Evolutionary conservation across 2,113 vertebrate species (phyloP).

Genomic region (Cinclus mexicanus): DNA sequence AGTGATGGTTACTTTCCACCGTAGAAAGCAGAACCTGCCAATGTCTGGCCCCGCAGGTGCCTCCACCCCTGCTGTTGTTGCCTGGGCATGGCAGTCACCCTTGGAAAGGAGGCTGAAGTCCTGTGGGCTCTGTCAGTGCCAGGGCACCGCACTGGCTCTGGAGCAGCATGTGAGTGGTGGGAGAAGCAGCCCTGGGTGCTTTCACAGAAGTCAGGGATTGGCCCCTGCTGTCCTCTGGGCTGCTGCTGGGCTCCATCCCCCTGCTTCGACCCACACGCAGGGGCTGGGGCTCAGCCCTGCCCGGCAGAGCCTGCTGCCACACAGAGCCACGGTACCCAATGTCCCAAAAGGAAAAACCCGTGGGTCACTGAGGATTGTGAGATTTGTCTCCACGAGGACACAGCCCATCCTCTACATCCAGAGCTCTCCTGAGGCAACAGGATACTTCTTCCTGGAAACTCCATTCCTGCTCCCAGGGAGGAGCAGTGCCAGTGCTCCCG

Average conservation of each 20-base stretch:
- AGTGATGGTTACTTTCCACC: background rate
- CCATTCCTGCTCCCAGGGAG: background rate
- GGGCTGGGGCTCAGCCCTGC: background rate
- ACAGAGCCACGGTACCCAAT: background rate
- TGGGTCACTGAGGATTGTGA: background rate
- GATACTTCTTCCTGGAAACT: background rate
- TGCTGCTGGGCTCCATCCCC: background rate
- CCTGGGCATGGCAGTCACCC: background rate
- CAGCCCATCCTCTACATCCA: background rate
- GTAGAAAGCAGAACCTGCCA: background rate
- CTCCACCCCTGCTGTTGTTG: background rate
- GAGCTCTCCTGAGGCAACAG: background rate
- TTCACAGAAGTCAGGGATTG: background rate
- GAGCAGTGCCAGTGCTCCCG: background rate
- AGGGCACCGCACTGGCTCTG: background rate
- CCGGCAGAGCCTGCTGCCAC: background rate
- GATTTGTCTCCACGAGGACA: background rate
- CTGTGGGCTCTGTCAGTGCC: background rate
- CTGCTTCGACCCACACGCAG: background rate
- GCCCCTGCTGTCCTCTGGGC: background rate
- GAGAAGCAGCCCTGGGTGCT: background rate
- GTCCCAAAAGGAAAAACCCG: background rate
- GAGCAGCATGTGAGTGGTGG: fast-evolving
- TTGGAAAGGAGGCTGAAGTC: fast-evolving
- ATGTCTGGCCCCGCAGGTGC: background rate